phyloP scores from a whole-genome alignment of 2,113 vertebrate genomes.

The Arvicanthis niloticus region DNA sequence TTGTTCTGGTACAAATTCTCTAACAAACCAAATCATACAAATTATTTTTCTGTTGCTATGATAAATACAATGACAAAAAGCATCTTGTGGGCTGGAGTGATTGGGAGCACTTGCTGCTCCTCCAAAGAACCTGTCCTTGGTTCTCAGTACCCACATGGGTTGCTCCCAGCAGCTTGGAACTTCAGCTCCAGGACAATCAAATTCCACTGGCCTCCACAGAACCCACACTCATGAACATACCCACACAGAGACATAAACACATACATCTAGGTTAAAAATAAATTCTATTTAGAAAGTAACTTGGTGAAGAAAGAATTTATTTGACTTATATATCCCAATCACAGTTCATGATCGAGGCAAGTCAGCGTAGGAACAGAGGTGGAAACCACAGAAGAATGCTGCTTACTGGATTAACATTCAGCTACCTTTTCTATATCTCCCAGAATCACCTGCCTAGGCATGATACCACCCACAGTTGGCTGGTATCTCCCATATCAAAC shows the following conservation, averaged over 20 bases:
- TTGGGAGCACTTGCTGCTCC: not conserved
- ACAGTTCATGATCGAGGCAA: not conserved
- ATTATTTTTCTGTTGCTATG: not conserved
- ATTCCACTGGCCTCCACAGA: not conserved
- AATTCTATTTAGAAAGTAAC: not conserved
- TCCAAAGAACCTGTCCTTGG: not conserved
- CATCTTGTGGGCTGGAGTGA: not conserved
- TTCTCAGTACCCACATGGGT: not conserved
- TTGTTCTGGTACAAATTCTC: slow-evolving; percentile 1
- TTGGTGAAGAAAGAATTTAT: not conserved
- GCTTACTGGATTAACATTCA: not conserved
- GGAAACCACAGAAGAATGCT: not conserved
- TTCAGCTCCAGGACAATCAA: not conserved
- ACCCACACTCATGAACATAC: not conserved
- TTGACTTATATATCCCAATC: not conserved
- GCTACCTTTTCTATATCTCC: not conserved
- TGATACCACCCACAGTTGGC: not conserved
- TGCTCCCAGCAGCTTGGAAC: not conserved
- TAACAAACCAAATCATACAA: slow-evolving; percentile 16
- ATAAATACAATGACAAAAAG: not conserved
- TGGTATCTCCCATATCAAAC: not conserved
- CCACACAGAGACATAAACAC: not conserved
- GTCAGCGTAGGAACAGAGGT: not conserved
- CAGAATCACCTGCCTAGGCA: not conserved
- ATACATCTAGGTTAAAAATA: not conserved